Conservation (phyloP, 1,140 invertebrate genomes). For the Aporrectodea caliginosa region DNA sequence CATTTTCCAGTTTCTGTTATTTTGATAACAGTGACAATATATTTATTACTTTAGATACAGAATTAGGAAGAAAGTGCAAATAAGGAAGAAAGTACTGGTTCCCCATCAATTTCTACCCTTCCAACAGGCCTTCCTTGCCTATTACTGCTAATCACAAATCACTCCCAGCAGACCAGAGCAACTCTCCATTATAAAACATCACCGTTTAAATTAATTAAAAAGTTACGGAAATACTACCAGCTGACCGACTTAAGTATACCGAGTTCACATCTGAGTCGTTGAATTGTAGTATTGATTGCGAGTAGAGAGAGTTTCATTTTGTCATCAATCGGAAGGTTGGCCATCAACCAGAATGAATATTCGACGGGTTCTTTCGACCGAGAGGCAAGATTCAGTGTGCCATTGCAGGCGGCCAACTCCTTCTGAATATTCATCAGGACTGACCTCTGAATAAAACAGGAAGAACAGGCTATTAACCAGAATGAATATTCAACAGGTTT, state of each 20-base stretch:
- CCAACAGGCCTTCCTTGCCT: no score
- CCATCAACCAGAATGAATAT: conserved; percentile 75
- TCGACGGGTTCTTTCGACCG: conserved; percentile 66
- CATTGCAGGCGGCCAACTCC: conserved; percentile 54
- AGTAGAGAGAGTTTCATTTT: conserved; percentile 63
- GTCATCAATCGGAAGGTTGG: conserved; percentile 67
- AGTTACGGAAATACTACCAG: no score
- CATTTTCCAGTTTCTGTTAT: no score
- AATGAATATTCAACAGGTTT: conserved; percentile 70
- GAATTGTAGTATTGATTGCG: conserved; percentile 64
- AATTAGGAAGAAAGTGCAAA: no score
- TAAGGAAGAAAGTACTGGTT: no score
- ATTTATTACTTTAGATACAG: no score
- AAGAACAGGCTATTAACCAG: conserved; percentile 72
- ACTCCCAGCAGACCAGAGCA: no score
- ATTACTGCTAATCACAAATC: no score
- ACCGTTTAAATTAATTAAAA: no score
- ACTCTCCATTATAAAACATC: no score
- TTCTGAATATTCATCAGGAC: conserved; percentile 46
- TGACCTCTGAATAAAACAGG: conserved; percentile 45
- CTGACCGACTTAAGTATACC: conserved; percentile 62
- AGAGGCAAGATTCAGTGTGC: conserved; percentile 41
- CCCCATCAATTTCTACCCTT: no score
- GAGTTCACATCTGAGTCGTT: conserved; percentile 66
- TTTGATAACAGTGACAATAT: no score